Evolutionary conservation across 1,140 invertebrate species (phyloP), one percentile per base, ranked within the genome.

Genomic region (Bombus haemorrhoidalis): DNA sequence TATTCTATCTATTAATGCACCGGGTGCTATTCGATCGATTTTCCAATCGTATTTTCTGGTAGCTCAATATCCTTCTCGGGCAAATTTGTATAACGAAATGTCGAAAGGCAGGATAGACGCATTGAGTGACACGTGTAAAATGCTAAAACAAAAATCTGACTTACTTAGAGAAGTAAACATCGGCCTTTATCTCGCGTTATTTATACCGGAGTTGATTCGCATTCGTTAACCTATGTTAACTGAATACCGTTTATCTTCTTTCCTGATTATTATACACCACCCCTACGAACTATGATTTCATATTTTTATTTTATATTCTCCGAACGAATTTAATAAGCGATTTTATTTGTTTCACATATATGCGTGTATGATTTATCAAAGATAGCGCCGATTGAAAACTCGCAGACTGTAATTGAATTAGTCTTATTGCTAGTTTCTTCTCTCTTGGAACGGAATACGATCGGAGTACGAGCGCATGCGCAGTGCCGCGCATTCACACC

Each of bases 131-230:
- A 47, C 25, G 32, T 22, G 32, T 18, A 2, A 28, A 39, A 15
- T 34, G 28, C 28, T 6, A 62, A 39, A 41, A 43, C 34, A 53
- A 77, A 77, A 37, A 77, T 77, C 57, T 25, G 25, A 80, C 22
- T 80, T 4, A n/a, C n/a, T n/a, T n/a, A n/a, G n/a, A n/a, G 3
- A 37, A 80, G 47, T 69, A 80, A 80, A 80, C 77, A 80, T 47
- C 37, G n/a, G n/a, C 25, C 22, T 37, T 53, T 79, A 68, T 79
- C 77, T 80, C 32, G 39, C 64, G 32, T 77, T 62, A 77, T 77
- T 37, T 77, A 57, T 53, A n/a, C 25, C 32, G 9, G 43, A 25
- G 77, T 69, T 32, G 77, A 68, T 34, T 47, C 77, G 64, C 77
- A 18, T 53, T 53, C 47, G 5, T 53, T 53, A 64, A 80, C 64